Conservation (phyloP, 2,797 vertebrate species). For the Mormyrus hasselquistii region DNA sequence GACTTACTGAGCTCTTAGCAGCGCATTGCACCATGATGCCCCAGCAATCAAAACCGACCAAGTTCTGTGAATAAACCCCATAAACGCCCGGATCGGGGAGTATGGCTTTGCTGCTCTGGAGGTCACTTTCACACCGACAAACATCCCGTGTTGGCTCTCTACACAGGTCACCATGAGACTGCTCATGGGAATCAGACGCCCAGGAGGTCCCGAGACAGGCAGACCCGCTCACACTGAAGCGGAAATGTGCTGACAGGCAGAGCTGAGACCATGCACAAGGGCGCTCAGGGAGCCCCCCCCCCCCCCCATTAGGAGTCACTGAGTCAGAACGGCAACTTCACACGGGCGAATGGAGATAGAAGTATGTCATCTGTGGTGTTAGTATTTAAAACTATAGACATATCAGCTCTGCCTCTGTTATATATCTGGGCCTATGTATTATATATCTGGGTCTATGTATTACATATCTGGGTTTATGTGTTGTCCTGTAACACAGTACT, state of each 20-base stretch:
- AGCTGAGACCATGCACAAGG: background rate
- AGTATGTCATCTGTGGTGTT: background rate
- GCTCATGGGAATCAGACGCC: background rate
- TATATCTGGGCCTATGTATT: background rate
- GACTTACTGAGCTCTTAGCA: background rate
- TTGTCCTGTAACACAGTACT: background rate
- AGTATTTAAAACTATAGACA: background rate
- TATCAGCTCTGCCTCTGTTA: background rate
- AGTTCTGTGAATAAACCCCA: background rate
- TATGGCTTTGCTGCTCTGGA: background rate
- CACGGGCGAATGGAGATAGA: background rate
- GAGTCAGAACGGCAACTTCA: background rate
- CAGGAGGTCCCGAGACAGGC: background rate
- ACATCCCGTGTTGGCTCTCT: background rate
- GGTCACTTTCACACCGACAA: background rate
- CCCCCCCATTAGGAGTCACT: background rate
- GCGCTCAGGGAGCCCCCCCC: background rate
- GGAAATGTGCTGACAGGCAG: background rate
- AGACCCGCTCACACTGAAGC: background rate
- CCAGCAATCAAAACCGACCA: background rate
- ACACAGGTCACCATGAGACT: background rate
- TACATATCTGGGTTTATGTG: background rate
- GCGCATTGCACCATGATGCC: background rate
- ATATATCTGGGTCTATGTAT: background rate
- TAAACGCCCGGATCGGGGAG: background rate